Conservation (phyloP, 2,113 vertebrate species). For the Nanger granti region DNA sequence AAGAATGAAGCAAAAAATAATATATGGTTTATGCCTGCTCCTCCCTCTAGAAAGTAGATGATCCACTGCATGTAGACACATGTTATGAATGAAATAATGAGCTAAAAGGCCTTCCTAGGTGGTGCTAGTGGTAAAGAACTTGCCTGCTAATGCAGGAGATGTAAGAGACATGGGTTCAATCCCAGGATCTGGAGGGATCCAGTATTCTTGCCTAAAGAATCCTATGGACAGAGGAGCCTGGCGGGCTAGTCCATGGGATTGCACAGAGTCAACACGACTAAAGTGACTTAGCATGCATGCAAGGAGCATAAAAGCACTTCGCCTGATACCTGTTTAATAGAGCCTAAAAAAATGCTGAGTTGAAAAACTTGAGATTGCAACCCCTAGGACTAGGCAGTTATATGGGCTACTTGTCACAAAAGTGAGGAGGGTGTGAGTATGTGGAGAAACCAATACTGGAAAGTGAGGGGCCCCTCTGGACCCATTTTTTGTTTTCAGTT, state of each 20-base stretch:
- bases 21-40: not conserved
- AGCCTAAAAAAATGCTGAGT: not conserved
- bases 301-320: not conserved
- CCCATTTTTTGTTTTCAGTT: not conserved
- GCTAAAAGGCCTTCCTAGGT: not conserved
- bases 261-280: not conserved
- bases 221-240: not conserved
- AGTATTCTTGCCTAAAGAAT: not conserved
- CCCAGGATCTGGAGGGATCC: not conserved
- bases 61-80: not conserved
- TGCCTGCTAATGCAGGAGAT: not conserved
- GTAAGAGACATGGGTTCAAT: not conserved
- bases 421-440: not conserved
- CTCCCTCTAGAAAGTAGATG: not conserved
- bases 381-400: not conserved
- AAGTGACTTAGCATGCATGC: not conserved
- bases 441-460: not conserved
- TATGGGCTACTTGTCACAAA: not conserved
- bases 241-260: not conserved
- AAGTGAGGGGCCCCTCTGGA: not conserved
- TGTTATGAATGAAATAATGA: not conserved
- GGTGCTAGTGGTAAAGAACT: not conserved
- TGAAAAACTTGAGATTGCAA: not conserved
- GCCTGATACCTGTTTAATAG: not conserved
- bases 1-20: not conserved